Evolutionary conservation across 2,113 vertebrate genomes (phyloP).

Genomic region (Propithecus coquereli): DNA sequence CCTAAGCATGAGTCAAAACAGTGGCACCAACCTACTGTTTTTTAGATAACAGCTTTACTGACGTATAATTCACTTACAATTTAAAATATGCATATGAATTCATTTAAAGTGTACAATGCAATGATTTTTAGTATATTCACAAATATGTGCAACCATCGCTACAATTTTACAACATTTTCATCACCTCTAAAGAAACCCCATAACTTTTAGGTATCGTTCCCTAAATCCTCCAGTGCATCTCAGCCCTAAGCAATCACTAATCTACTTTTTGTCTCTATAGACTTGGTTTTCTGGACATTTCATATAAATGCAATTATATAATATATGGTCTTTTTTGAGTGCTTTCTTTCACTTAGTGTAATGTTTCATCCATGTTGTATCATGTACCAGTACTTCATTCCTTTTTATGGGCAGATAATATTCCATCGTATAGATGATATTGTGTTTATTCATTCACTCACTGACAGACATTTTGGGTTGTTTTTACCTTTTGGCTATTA

Average conservation of each 20-base stretch:
- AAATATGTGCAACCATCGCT: neutral
- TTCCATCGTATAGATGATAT: neutral
- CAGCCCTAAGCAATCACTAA: neutral
- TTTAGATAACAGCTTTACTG: neutral
- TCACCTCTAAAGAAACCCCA: neutral
- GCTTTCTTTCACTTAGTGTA: neutral
- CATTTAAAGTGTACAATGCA: neutral
- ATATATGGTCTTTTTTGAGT: neutral
- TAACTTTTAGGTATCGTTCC: neutral
- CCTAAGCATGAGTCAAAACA: neutral
- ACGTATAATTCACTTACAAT: neutral
- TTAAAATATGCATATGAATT: neutral
- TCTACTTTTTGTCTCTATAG: neutral
- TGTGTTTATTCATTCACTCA: neutral
- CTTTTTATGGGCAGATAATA: neutral
- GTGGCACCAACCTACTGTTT: neutral
- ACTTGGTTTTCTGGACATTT: neutral
- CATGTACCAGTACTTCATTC: neutral
- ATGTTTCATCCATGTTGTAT: neutral
- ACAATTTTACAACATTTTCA: neutral
- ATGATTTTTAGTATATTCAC: neutral
- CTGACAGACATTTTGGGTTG: neutral
- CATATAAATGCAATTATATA: neutral
- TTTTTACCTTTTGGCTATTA: neutral
- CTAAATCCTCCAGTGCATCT: neutral